phyloP scores from a whole-genome alignment of 2,113 vertebrate genomes.

The Pardalotus punctatus region DNA sequence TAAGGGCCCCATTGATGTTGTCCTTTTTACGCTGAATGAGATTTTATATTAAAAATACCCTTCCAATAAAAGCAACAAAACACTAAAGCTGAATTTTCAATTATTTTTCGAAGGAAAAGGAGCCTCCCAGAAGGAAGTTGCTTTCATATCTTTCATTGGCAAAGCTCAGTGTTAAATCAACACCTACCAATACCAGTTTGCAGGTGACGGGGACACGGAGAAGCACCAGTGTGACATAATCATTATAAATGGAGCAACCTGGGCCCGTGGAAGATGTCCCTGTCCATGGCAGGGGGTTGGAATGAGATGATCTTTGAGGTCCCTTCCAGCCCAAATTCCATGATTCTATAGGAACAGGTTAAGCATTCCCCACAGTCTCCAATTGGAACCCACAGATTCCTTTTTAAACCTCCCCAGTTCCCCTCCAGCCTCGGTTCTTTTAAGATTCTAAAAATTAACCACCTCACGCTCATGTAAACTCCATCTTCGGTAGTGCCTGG shows the following conservation, averaged over 20 bases:
- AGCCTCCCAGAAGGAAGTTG: neutral
- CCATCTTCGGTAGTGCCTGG: neutral
- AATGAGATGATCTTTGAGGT: neutral
- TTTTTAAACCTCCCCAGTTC: neutral
- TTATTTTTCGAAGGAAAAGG: neutral
- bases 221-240: neutral
- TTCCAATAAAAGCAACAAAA: neutral
- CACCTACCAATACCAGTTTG: neutral
- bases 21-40: neutral
- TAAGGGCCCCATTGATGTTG: neutral
- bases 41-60: neutral
- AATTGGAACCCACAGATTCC: neutral
- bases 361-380: neutral
- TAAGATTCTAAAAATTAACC: neutral
- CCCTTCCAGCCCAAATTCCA: neutral
- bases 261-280: neutral
- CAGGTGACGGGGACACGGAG: neutral
- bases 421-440: neutral
- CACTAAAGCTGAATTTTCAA: neutral
- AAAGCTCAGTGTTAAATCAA: neutral
- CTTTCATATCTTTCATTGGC: neutral
- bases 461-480: fast-evolving
- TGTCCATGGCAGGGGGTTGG: neutral
- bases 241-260: neutral
- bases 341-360: neutral